These are phyloP conservation scores for Synodontis membranacea DNA, from an alignment of 2,113 vertebrate genomes.

Conservation along the genomic window DNA sequence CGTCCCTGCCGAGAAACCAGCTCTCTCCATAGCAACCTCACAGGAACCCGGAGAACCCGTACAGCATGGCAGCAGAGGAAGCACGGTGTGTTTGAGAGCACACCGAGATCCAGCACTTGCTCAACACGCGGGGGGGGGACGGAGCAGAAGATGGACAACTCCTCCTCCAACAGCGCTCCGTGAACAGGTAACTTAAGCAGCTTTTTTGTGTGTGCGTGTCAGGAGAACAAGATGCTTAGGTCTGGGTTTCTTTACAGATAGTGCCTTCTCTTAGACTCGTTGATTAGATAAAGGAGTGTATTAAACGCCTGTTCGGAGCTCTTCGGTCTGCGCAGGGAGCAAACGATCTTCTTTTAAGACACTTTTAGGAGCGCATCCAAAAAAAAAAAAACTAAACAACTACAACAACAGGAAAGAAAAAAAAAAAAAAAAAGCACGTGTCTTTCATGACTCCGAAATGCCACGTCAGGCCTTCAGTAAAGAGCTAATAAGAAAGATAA, in stretches of 20 bases:
- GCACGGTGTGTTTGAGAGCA: constrained; percentile 9
- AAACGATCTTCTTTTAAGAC: neutral
- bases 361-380: neutral
- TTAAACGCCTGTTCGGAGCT: neutral
- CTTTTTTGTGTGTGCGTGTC: neutral
- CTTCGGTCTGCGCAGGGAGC: neutral
- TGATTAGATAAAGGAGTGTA: neutral
- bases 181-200: constrained; percentile 1
- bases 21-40: constrained; percentile 55
- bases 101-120: constrained; percentile 14
- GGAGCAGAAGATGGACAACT: constrained; percentile 12
- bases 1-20: constrained; percentile 21
- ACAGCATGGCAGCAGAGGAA: constrained; percentile 5
- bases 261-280: neutral
- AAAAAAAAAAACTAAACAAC: no score
- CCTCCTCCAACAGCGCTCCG: constrained; percentile 5
- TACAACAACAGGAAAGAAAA: no score
- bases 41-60: constrained; percentile 43
- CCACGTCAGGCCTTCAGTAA: neutral
- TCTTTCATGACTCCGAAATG: neutral
- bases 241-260: neutral
- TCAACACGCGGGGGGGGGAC: neutral
- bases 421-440: no score
- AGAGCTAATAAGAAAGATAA: neutral
- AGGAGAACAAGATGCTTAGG: neutral